phyloP scores from a whole-genome alignment of 2,797 vertebrate genomes.

The Brachyrhaphis roseni region DNA sequence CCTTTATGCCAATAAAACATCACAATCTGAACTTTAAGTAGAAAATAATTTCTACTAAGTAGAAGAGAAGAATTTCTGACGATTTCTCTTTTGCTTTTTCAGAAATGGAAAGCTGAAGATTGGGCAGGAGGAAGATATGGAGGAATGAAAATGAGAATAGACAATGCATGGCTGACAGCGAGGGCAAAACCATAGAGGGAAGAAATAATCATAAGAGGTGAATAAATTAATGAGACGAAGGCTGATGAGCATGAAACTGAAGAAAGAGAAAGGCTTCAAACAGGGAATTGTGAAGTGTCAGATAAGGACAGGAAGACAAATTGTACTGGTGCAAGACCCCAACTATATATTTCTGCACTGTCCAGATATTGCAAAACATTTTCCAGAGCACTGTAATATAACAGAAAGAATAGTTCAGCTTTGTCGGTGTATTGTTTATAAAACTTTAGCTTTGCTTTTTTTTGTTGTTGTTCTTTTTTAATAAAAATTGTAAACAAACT shows the following conservation, averaged over 20 bases:
- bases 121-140: background rate
- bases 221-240: slow-evolving; percentile 1
- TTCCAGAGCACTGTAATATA: background rate
- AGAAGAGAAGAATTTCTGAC: background rate
- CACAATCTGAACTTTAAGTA: background rate
- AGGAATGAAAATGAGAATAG: background rate
- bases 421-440: background rate
- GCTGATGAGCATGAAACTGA: background rate
- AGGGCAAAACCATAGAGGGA: background rate
- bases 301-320: background rate
- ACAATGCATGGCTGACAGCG: background rate
- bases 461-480: background rate
- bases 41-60: background rate
- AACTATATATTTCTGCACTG: background rate
- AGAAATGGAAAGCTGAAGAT: background rate
- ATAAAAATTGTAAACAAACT: background rate
- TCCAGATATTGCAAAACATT: background rate
- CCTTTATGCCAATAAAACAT: background rate
- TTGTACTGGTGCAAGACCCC: background rate
- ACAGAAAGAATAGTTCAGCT: background rate
- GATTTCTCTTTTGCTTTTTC: background rate
- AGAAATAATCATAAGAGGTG: slow-evolving; percentile 1
- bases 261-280: background rate
- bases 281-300: background rate
- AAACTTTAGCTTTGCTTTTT: background rate